Conservation (phyloP, 92 coral and sea anemone genomes). For the Phenganax stokvisi region DNA sequence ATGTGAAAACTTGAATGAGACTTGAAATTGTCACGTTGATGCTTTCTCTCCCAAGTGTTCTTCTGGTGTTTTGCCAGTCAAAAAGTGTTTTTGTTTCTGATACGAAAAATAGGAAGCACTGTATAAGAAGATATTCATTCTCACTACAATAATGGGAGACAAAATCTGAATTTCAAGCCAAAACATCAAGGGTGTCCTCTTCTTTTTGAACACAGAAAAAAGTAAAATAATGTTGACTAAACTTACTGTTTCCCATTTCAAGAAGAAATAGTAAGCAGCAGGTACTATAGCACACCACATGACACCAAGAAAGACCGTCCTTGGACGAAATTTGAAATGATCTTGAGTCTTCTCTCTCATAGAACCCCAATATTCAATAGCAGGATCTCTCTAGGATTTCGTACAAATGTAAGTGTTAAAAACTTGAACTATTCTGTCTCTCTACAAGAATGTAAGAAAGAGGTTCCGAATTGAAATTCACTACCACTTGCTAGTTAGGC, state of each 20-base stretch:
- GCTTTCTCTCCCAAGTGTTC: slow-evolving; percentile 19
- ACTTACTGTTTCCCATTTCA: slow-evolving; percentile 36
- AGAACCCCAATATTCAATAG: slow-evolving; percentile 37
- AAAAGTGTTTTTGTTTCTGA: slow-evolving; percentile 35
- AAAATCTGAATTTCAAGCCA: not conserved
- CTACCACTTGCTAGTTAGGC: too few relatives aligned
- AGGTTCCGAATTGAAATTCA: too few relatives aligned
- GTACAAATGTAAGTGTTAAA: not conserved
- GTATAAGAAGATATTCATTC: not conserved
- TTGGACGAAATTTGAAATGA: slow-evolving; percentile 31
- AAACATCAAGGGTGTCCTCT: not conserved
- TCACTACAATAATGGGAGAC: not conserved
- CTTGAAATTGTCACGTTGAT: slow-evolving; percentile 2
- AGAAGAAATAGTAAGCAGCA: slow-evolving; percentile 31
- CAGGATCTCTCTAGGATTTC: slow-evolving; percentile 20
- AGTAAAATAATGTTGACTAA: not conserved
- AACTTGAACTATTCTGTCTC: not conserved
- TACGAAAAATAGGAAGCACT: not conserved
- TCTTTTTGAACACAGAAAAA: not conserved
- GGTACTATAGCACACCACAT: slow-evolving; percentile 37
- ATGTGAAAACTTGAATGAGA: not conserved
- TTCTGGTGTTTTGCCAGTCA: slow-evolving; percentile 27
- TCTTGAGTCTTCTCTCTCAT: slow-evolving; percentile 37
- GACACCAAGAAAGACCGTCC: slow-evolving; percentile 32
- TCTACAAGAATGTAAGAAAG: too few relatives aligned